Conservation (phyloP, 2,113 vertebrate species). For the Panurus biarmicus region DNA sequence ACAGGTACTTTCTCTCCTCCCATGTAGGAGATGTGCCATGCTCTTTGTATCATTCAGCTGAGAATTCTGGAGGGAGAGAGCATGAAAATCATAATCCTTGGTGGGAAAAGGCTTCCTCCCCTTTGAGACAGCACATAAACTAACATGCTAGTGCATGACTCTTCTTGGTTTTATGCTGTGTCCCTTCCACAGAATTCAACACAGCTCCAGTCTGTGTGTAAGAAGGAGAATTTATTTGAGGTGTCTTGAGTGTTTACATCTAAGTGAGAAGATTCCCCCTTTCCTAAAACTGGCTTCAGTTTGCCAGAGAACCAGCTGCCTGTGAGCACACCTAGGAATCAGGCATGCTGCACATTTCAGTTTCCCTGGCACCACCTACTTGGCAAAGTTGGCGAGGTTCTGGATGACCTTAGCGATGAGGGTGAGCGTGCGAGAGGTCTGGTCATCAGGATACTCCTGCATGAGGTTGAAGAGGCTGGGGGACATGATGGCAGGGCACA, state of each 20-base stretch:
- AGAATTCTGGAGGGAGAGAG: not conserved
- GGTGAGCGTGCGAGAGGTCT: constrained; percentile 88
- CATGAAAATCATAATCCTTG: not conserved
- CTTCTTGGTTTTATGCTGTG: not conserved
- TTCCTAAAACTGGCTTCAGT: not conserved
- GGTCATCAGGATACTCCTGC: constrained; percentile 94
- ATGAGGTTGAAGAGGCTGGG: constrained; percentile 93
- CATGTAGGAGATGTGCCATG: not conserved
- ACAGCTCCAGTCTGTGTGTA: not conserved
- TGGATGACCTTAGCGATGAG: constrained; percentile 98
- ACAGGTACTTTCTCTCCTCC: not conserved
- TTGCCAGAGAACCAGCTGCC: not conserved
- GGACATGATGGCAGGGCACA: constrained; percentile 96
- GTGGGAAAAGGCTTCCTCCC: not conserved
- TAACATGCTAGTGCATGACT: not conserved
- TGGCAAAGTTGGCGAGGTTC: constrained; percentile 96
- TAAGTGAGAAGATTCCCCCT: not conserved
- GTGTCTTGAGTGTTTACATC: not conserved
- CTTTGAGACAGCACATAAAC: not conserved
- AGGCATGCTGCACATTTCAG: not conserved
- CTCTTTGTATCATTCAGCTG: not conserved
- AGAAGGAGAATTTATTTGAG: not conserved
- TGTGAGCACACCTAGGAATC: not conserved
- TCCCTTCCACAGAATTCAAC: not conserved
- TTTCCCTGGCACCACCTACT: constrained; percentile 70